Evolutionary conservation across 2,888 invertebrate genomes (phyloP), one percentile per base, ranked within the genome.

Genomic region (Clostera curtula): DNA sequence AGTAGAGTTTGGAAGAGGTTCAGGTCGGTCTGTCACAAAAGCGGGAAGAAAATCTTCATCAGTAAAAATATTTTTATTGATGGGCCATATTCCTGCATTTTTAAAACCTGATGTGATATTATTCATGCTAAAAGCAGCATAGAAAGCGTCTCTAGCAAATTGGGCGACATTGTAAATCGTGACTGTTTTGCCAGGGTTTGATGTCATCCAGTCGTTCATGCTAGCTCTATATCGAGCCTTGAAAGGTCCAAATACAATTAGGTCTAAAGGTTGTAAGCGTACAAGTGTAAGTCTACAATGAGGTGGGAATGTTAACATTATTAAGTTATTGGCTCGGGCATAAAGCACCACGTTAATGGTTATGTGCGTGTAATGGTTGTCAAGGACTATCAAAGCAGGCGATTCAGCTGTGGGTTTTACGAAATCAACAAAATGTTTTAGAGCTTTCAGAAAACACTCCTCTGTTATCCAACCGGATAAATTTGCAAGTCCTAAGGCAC

Each of bases 71-170:
- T 43, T 35, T 25, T 30, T 32, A 31, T 48, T 41, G 1, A 41
- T 38, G 15, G 48, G 43, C 29, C 34, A 43, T 29, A 48, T 45
- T 9, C 43, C 44, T 34, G 39, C 15, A 38, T 40, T 40, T 37
- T 35, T 31, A 32, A 49, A 49, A 36, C 45, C 41, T 10, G 13
- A 37, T 36, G 35, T 33, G 14, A 44, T 43, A 24, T 44, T 44
- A 19, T 33, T 29, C 19, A 9, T 26, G n/a, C 33, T 49, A 20
- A 45, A 41, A 3, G 43, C 43, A 11, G 26, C 31, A 7, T 39
- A 40, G 5, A 39, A 32, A 27, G 42, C 38, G 13, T 12, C 20
- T 1, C 31, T 35, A 21, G 36, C 39, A 29, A 48, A 5, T 28
- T 38, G 33, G 3, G 44, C 36, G 15, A 34, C 24, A 13, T 34